Conservation (phyloP, 2,797 vertebrate species). For the Hemibagrus guttatus region DNA sequence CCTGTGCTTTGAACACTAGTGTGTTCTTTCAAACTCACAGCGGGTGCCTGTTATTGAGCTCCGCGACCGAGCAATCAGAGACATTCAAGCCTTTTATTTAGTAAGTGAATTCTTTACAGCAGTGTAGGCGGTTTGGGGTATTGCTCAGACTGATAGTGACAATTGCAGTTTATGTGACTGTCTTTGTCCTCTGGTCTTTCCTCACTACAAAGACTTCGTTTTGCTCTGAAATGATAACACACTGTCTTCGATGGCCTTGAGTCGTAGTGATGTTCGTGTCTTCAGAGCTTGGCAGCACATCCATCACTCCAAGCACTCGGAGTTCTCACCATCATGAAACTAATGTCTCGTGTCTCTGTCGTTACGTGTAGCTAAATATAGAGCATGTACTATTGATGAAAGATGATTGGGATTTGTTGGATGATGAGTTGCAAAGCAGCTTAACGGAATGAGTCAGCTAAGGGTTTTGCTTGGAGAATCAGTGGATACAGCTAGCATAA, state of each 20-base stretch:
- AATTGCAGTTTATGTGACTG: conserved; percentile 64
- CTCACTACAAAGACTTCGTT: conserved; percentile 36
- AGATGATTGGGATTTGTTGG: conserved; percentile 36
- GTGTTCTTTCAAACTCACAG: conserved; percentile 44
- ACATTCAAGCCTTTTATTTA: conserved; percentile 59
- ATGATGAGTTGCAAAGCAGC: conserved; percentile 68
- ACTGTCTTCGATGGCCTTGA: neutral
- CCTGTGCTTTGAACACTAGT: neutral
- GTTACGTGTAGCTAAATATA: conserved; percentile 31
- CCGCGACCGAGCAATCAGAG: conserved; percentile 53
- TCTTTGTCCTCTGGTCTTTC: conserved; percentile 14
- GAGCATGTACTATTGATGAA: conserved; percentile 62
- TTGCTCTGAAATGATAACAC: conserved; percentile 20
- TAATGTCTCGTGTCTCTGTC: conserved; percentile 26
- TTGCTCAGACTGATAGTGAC: conserved; percentile 38
- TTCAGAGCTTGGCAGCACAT: conserved; percentile 21
- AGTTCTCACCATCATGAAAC: conserved; percentile 33
- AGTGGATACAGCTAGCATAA: conserved; percentile 59
- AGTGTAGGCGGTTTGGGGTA: neutral
- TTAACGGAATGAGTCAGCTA: conserved; percentile 71
- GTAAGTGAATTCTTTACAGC: conserved; percentile 33
- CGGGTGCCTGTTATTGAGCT: conserved; percentile 55
- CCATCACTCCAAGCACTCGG: conserved; percentile 2
- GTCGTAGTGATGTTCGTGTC: neutral
- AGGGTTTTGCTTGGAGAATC: conserved; percentile 64